Percentiles rank a stretch among this genome's conserved stretches.
Evolutionary conservation across 2,797 vertebrate genomes (phyloP).

Genomic region (Catharus ustulatus): DNA sequence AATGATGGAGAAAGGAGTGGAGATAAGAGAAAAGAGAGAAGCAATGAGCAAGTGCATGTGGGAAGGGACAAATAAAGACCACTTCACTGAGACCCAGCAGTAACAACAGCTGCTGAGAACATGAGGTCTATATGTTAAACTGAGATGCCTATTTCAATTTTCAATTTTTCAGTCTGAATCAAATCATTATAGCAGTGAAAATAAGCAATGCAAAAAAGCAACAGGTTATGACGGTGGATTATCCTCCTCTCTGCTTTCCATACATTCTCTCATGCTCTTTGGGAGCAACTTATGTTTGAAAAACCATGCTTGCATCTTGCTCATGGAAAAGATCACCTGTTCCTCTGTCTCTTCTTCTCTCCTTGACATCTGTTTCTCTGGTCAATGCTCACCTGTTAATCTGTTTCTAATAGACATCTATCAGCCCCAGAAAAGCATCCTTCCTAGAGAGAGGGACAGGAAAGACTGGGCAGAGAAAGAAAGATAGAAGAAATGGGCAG

Average conservation of each 20-base stretch:
- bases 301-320: not conserved
- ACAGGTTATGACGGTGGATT: not conserved
- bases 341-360: not conserved
- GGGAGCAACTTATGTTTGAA: not conserved
- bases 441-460: constrained; percentile 17
- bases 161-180: not conserved
- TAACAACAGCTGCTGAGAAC: not conserved
- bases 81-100: not conserved
- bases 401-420: constrained; percentile 72
- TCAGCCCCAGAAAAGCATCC: constrained; percentile 43
- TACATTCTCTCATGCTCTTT: not conserved
- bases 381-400: constrained; percentile 66
- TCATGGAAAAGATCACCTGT: constrained; percentile 58
- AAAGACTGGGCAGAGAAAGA: not conserved
- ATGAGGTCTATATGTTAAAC: constrained; percentile 35
- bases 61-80: not conserved
- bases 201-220: not conserved
- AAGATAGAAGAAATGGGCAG: not conserved
- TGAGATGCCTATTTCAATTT: constrained; percentile 29
- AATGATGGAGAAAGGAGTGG: not conserved
- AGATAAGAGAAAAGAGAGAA: not conserved
- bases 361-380: constrained; percentile 59
- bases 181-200: constrained; percentile 10
- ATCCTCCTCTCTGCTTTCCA: constrained; percentile 16
- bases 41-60: not conserved